phyloP scores from a whole-genome alignment of 2,888 invertebrate genomes.

The Minunthozetes semirufus region DNA sequence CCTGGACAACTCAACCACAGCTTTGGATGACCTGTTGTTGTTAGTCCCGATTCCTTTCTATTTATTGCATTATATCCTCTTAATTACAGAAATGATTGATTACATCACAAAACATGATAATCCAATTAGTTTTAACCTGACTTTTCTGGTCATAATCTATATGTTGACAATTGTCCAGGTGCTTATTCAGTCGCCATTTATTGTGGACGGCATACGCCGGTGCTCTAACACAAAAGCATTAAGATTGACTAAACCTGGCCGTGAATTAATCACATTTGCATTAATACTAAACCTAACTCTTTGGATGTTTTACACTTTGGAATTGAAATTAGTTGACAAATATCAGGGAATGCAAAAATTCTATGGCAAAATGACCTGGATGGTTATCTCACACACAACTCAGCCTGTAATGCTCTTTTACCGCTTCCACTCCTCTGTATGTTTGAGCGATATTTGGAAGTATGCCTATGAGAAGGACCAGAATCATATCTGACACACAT shows the following conservation, averaged over 20 bases:
- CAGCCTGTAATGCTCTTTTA: constrained; percentile 70
- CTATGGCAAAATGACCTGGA: constrained; percentile 65
- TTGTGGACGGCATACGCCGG: constrained; percentile 66
- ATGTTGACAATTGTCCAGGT: constrained; percentile 57
- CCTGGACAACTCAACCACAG: constrained; percentile 54
- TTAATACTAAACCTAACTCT: constrained; percentile 67
- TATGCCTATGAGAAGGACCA: constrained; percentile 60
- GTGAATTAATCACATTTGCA: constrained; percentile 68
- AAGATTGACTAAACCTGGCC: constrained; percentile 62
- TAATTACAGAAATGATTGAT: constrained; percentile 33
- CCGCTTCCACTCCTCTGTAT: constrained; percentile 69
- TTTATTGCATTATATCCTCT: constrained; percentile 62
- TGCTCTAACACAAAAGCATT: constrained; percentile 61
- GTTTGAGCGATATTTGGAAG: constrained; percentile 70
- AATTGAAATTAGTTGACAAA: constrained; percentile 55
- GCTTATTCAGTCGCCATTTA: constrained; percentile 64
- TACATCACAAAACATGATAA: not conserved
- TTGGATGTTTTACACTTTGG: constrained; percentile 69
- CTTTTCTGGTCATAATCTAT: constrained; percentile 38
- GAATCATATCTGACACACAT: not conserved
- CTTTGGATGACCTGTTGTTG: constrained; percentile 63
- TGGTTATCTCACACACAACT: constrained; percentile 64
- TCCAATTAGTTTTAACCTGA: not conserved
- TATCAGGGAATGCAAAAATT: constrained; percentile 58
- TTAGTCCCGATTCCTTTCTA: constrained; percentile 66